Base-by-base conservation (phyloP, 1,140 invertebrate species). In the Physella acuta region DNA sequence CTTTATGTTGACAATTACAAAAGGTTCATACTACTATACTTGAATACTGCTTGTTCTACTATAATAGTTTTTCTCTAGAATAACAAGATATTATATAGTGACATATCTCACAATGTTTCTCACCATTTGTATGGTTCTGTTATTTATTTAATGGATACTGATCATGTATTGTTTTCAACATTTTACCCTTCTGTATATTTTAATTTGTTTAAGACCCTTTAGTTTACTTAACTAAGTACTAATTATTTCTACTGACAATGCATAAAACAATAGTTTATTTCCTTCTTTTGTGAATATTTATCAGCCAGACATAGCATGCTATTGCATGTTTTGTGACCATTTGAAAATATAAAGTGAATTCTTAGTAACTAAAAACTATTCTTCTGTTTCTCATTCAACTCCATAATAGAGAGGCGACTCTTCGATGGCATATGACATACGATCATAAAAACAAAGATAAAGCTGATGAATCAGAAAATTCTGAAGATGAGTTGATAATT, bases 371-470 rank as follows among this genome's bases (percentile, higher is more conserved):
- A n/a, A n/a, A n/a, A n/a, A n/a, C n/a, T n/a, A n/a, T n/a, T n/a
- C n/a, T 30, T 62, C 26, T 17, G 52, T 60, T 30, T 63, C 20
- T 44, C n/a, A 3, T 68, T 63, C 24, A 56, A 8, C 64, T 4
- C 62, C 62, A 49, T 37, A 49, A 28, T 37, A 79, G 80, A 51
- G 81, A 79, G 51, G 81, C 81, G n/a, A 76, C 77, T 33, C 65
- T 82, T 28, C 73, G 74, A 36, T 76, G 81, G 68, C 81, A 82
- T 58, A 68, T 77, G 33, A 73, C 78, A 34, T 81, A 76, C 72
- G 79, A 81, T 20, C 81, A 82, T 36, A 64, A 68, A 36, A 71
- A 75, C 24, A 68, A 73, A 14, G 71, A 71, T 37, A 75, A 75
- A 37, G 70, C 73, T 52, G 64, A 68, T 33, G 71, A 75, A 5